Percentiles rank a stretch among this genome's conserved stretches.
These are phyloP conservation scores for Hiodon alosoides DNA, from an alignment of 2,113 vertebrate genomes.

Conservation along the genomic window DNA sequence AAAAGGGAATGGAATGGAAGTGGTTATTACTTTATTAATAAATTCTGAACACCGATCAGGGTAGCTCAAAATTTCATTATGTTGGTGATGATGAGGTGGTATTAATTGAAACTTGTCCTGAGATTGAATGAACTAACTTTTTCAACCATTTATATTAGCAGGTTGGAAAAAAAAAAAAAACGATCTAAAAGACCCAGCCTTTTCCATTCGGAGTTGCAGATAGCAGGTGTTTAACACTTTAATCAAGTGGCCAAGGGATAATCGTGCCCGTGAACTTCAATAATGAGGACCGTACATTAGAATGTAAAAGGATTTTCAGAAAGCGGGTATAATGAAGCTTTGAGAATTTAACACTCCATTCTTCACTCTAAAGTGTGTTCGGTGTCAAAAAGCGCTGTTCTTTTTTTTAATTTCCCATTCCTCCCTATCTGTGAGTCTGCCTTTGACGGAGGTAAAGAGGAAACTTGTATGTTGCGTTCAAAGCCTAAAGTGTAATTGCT, in stretches of 20 bases:
- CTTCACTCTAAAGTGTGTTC: neutral
- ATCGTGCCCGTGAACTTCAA: neutral
- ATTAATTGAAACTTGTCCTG: slow-evolving; percentile 16
- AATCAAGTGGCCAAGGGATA: slow-evolving; percentile 12
- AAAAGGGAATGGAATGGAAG: neutral
- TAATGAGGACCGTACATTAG: neutral
- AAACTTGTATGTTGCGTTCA: neutral
- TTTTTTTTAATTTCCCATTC: neutral
- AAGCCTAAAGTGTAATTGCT: no score
- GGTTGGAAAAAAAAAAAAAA: slow-evolving; percentile 7
- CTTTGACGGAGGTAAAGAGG: neutral
- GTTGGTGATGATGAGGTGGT: neutral
- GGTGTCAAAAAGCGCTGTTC: neutral
- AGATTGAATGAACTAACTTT: slow-evolving; percentile 6
- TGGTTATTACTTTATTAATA: neutral
- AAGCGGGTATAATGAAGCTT: neutral
- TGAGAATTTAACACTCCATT: neutral
- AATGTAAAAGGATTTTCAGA: neutral
- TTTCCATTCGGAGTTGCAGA: slow-evolving; percentile 1
- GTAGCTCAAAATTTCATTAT: slow-evolving; percentile 10
- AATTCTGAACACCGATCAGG: neutral
- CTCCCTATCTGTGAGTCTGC: neutral
- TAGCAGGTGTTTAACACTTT: slow-evolving; percentile 17
- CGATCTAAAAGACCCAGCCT: neutral
- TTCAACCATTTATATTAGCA: slow-evolving; percentile 9